A percentile compares a stretch with the other conserved stretches of the same genome.
Conservation (phyloP, 2,797 vertebrate species). For the Pachyuromys duprasi region DNA sequence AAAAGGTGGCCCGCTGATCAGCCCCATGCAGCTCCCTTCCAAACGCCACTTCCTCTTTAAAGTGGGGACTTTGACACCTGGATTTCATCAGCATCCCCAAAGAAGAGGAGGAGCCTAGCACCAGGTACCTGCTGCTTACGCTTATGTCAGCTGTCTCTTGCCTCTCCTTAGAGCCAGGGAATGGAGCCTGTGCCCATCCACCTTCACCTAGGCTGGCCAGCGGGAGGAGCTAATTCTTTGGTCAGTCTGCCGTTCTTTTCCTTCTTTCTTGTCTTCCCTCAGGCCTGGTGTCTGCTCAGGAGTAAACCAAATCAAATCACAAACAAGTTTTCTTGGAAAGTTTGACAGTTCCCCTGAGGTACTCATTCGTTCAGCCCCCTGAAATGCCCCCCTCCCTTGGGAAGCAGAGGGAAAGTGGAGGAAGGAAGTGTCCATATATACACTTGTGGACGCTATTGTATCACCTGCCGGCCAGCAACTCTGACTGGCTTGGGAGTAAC, state of each 20-base stretch:
- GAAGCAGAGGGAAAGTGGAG: neutral
- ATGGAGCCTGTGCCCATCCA: neutral
- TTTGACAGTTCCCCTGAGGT: slow-evolving; percentile 54
- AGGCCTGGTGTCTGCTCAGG: slow-evolving; percentile 53
- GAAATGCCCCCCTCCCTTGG: neutral
- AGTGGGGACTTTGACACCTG: slow-evolving; percentile 82
- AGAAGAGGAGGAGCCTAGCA: neutral
- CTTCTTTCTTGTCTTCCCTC: slow-evolving; percentile 25
- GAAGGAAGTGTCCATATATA: neutral
- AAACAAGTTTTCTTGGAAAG: slow-evolving; percentile 74
- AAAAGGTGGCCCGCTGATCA: neutral
- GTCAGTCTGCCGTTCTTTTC: neutral
- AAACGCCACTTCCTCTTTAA: slow-evolving; percentile 84
- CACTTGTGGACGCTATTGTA: neutral
- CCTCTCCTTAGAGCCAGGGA: neutral
- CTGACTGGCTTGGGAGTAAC: neutral
- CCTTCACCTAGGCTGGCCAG: neutral
- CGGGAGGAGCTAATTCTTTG: neutral
- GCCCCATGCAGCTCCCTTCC: neutral
- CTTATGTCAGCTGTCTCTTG: neutral
- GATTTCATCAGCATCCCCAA: neutral
- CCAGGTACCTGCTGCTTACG: neutral
- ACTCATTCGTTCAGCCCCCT: slow-evolving; percentile 39
- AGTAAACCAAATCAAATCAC: slow-evolving; percentile 74
- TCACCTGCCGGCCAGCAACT: neutral